Conservation (phyloP, 2,888 invertebrate species). For the Sphaerophoria taeniata region DNA sequence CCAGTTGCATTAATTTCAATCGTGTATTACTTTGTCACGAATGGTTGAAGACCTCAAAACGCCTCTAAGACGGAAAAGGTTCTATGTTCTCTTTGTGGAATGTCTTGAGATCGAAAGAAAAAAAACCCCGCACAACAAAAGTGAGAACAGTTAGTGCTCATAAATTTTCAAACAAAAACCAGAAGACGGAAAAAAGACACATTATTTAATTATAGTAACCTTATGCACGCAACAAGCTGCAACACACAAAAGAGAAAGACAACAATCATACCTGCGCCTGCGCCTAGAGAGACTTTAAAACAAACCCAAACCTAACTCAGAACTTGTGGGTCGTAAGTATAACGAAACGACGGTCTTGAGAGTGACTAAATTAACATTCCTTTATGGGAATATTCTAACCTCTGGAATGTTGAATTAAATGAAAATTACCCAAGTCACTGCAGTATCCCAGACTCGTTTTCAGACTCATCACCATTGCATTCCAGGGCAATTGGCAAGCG, state of each 20-base stretch:
- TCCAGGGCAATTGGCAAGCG: slow-evolving; percentile 71
- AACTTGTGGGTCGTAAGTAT: background rate
- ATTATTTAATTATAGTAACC: slow-evolving; percentile 57
- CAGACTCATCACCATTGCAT: slow-evolving; percentile 72
- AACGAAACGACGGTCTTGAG: slow-evolving; percentile 28
- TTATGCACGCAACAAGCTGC: slow-evolving; percentile 36
- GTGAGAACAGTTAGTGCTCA: slow-evolving; percentile 72
- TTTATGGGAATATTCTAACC: slow-evolving; percentile 71
- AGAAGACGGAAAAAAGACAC: slow-evolving; percentile 14
- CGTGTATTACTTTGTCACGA: slow-evolving; percentile 68
- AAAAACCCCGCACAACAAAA: slow-evolving; percentile 68
- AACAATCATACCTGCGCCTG: slow-evolving; percentile 36
- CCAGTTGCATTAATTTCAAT: slow-evolving; percentile 60
- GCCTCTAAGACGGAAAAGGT: slow-evolving; percentile 47
- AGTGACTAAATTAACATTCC: slow-evolving; percentile 62
- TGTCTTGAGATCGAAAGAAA: slow-evolving; percentile 35
- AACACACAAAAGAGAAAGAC: slow-evolving; percentile 14
- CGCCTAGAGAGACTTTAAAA: background rate
- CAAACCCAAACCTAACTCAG: background rate
- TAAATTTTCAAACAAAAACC: slow-evolving; percentile 56
- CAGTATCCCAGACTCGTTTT: slow-evolving; percentile 69
- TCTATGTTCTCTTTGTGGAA: slow-evolving; percentile 28
- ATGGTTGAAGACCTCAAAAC: slow-evolving; percentile 64
- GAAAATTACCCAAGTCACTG: slow-evolving; percentile 68
- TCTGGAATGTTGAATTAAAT: slow-evolving; percentile 73